These are phyloP conservation scores for Prosapia bicincta DNA, from an alignment of 2,888 invertebrate genomes.

Conservation along the genomic window DNA sequence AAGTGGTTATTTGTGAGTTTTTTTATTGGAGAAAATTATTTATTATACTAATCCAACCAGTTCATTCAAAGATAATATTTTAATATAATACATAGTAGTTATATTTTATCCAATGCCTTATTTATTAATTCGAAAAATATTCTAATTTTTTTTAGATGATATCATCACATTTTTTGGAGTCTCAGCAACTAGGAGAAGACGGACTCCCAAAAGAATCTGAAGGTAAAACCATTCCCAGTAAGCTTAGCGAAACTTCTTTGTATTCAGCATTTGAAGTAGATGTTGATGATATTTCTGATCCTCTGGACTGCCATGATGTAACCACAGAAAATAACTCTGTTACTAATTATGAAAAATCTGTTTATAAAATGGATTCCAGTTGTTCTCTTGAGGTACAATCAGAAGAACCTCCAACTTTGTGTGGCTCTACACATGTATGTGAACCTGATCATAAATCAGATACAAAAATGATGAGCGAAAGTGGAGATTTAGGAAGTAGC, in stretches of 20 bases:
- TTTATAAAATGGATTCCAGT: background rate
- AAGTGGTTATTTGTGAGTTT: no score
- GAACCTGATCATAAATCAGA: background rate
- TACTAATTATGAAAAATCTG: background rate
- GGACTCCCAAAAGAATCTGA: slow-evolving; percentile 13
- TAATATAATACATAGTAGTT: no score
- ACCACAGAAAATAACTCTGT: background rate
- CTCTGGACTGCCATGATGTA: slow-evolving; percentile 3
- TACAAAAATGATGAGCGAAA: background rate
- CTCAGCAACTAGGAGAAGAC: background rate
- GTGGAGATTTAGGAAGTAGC: background rate
- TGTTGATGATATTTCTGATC: slow-evolving; percentile 23
- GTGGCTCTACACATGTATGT: background rate
- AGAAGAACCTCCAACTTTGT: background rate
- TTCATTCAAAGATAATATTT: no score
- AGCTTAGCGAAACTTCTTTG: slow-evolving; percentile 28
- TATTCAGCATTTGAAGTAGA: slow-evolving; percentile 32
- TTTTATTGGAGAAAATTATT: no score
- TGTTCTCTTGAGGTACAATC: background rate
- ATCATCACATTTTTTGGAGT: slow-evolving; percentile 15
- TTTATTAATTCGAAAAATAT: no score
- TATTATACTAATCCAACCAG: no score
- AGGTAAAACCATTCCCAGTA: slow-evolving; percentile 21
- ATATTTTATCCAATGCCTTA: no score
- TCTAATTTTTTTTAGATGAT: slow-evolving; percentile 7